phyloP scores from a whole-genome alignment of 1,140 invertebrate species.

The Drosophila pseudoananassae region DNA sequence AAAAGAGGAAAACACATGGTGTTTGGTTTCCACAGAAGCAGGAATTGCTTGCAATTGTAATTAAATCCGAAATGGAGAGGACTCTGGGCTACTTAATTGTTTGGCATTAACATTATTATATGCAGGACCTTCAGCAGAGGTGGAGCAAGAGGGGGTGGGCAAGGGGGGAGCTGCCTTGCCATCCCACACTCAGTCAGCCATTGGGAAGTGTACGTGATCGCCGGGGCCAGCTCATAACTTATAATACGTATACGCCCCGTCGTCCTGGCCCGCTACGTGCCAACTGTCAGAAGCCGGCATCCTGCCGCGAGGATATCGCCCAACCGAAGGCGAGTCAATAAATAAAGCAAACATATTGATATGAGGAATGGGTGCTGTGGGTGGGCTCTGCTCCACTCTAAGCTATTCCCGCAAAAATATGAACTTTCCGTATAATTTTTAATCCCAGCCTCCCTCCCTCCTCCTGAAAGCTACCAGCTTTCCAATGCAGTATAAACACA shows the following conservation, averaged over 20 bases:
- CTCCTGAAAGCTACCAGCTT: not conserved
- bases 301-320: conserved; percentile 32
- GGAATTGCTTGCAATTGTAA: conserved; percentile 56
- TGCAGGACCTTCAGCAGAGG: conserved; percentile 4
- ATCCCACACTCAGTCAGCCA: not conserved
- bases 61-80: conserved; percentile 58
- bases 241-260: conserved; percentile 65
- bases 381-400: conserved; percentile 9
- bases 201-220: conserved; percentile 65
- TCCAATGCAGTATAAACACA: conserved; percentile 31
- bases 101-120: conserved; percentile 69
- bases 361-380: conserved; percentile 7
- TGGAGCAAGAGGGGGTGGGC: not conserved
- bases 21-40: conserved; percentile 8
- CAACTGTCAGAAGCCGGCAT: conserved; percentile 61
- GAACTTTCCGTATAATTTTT: conserved; percentile 37
- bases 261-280: conserved; percentile 55
- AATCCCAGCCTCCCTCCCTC: conserved; percentile 8
- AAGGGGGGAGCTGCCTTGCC: not conserved
- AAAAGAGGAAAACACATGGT: conserved; percentile 16
- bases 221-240: conserved; percentile 58
- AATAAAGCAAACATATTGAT: conserved; percentile 64
- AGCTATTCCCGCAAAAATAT: conserved; percentile 38
- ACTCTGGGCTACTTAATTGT: conserved; percentile 60
- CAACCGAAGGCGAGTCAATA: conserved; percentile 59